Base-by-base conservation (phyloP, 2,888 invertebrate genomes). In the Congeria kusceri region DNA sequence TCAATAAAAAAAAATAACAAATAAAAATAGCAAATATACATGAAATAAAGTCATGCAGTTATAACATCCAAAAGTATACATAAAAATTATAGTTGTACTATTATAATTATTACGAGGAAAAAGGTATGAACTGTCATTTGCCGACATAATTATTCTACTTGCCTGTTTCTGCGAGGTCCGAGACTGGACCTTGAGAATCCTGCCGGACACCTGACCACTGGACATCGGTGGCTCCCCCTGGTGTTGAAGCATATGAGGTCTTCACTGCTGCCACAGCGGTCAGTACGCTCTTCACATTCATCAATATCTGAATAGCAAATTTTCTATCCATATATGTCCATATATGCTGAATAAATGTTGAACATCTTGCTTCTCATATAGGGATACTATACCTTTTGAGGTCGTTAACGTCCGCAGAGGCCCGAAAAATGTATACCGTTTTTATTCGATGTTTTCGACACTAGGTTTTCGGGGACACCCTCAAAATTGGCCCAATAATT, bases 191-290 rank as follows among this genome's bases (percentile, higher is more conserved):
- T 89, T 28, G 95, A 94, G 93, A 98, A 99, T 62, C 97, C 97
- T 0, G 95, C 91, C 0, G 98, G 98, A 92, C 99, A 99, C 59
- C 95, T 94, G 81, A 99, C 96, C 23, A 95, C 95, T 87, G 97
- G 97, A 92, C 99, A 99, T 89, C 97, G 96, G 94, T 95, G 97
- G 72, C 96, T 95, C 0, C 99, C 99, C 75, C 97, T 95, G 0
- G 96, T 97, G 93, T 99, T 99, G 86, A 98, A 96, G 91, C 99
- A 99, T 63, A 97, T 91, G 86, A 96, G 95, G 80, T 96, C 96
- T 0, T 95, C 80, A 0, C 91, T 91, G 18, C 90, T 87, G 83
- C 95, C 95, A 74, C 85, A 85, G 7, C 65, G 39, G 25, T 63
- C 61, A 20, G 91, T 94, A 7, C 94, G 93, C 87, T 94, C 93